A percentile compares a stretch with the other conserved stretches of the same genome.
These are phyloP conservation scores for Knipowitschia caucasica DNA, from an alignment of 2,797 vertebrate species.

Conservation along the genomic window DNA sequence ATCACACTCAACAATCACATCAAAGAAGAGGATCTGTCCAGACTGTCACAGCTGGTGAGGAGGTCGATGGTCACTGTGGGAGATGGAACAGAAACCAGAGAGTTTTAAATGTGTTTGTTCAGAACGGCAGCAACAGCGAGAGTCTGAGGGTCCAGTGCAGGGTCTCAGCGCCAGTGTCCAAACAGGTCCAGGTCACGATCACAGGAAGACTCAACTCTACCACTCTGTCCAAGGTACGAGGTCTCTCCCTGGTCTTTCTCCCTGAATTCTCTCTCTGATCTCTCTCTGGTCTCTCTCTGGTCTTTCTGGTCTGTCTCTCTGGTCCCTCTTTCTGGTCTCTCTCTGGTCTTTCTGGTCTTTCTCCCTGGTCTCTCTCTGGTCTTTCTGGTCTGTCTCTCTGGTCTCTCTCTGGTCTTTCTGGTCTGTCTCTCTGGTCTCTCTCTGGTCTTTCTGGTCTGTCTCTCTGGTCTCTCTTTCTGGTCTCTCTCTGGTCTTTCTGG, in stretches of 20 bases:
- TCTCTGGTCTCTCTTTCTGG: too few species aligned
- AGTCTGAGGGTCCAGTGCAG: slow-evolving; percentile 75
- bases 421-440: too few species aligned
- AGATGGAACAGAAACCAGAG: too few species aligned
- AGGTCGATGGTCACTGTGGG: background rate
- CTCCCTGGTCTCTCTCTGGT: too few species aligned
- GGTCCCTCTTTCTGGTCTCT: too few species aligned
- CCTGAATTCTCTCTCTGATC: too few species aligned
- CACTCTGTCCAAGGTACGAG: slow-evolving; percentile 80
- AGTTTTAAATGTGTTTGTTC: slow-evolving; percentile 15
- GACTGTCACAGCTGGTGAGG: slow-evolving; percentile 81
- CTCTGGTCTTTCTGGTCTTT: too few species aligned
- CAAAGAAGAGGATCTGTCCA: slow-evolving; percentile 78
- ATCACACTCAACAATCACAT: slow-evolving; percentile 13
- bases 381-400: too few species aligned
- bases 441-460: too few species aligned
- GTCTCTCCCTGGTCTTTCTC: background rate
- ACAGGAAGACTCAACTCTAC: slow-evolving; percentile 77
- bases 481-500: too few species aligned
- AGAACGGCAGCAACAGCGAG: slow-evolving; percentile 84
- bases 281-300: background rate
- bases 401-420: too few species aligned
- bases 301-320: too few species aligned
- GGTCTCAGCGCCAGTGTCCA: slow-evolving; percentile 71
- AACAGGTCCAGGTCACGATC: slow-evolving; percentile 72